Percentiles rank a stretch among this genome's conserved stretches.
These are phyloP conservation scores for Corythoichthys intestinalis DNA, from an alignment of 2,113 vertebrate genomes.

Conservation along the genomic window DNA sequence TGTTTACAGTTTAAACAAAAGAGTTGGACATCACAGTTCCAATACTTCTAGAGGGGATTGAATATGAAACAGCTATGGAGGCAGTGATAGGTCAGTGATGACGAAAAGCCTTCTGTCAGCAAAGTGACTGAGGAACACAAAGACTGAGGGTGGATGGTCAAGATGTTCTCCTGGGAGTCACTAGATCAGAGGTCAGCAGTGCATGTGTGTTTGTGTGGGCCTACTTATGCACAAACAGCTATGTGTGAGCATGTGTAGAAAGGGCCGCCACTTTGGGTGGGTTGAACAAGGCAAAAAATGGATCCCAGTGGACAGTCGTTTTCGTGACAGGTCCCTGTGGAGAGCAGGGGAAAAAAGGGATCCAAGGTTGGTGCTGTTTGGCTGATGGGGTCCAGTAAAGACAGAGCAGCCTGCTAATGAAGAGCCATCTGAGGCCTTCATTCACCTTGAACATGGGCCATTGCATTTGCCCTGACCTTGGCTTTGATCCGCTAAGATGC, in stretches of 20 bases:
- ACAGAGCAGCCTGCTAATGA: conserved; percentile 71
- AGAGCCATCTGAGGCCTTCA: conserved; percentile 74
- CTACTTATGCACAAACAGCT: conserved; percentile 36
- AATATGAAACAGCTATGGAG: conserved; percentile 32
- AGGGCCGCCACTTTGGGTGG: conserved; percentile 22
- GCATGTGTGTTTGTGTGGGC: conserved; percentile 11
- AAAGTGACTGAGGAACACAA: conserved; percentile 47
- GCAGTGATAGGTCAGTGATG: conserved; percentile 10
- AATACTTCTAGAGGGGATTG: not conserved
- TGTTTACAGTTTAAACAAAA: not conserved
- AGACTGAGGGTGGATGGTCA: conserved; percentile 33
- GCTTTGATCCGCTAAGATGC: conserved; percentile 77
- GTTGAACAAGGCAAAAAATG: conserved; percentile 20
- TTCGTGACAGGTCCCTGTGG: conserved; percentile 53
- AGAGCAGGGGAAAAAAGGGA: conserved; percentile 23
- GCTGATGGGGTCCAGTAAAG: conserved; percentile 54
- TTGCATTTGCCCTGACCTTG: conserved; percentile 78
- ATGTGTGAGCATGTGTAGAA: conserved; percentile 34
- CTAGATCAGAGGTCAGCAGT: conserved; percentile 57
- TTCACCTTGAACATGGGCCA: conserved; percentile 78
- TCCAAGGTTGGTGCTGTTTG: conserved; percentile 39
- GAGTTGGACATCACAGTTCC: not conserved
- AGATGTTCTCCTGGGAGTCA: conserved; percentile 53
- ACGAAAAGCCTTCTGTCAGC: conserved; percentile 24
- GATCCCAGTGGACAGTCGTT: conserved; percentile 50